A percentile compares a stretch with the other conserved stretches of the same genome.
phyloP scores from a whole-genome alignment of 2,797 vertebrate species.

The Pipistrellus nathusii region DNA sequence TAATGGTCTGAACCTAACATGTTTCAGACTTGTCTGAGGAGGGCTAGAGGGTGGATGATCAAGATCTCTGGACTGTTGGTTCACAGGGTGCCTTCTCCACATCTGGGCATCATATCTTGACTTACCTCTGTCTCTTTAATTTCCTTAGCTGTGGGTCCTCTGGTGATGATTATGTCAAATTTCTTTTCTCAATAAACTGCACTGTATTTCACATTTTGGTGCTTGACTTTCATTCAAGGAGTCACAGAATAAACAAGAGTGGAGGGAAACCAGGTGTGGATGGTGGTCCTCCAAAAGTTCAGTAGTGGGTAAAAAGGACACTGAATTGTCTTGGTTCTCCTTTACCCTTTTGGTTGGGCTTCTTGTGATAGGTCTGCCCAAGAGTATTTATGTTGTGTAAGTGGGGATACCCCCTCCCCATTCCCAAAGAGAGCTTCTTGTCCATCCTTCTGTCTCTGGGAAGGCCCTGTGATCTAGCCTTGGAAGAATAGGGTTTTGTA shows the following conservation, averaged over 20 bases:
- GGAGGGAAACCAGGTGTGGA: background rate
- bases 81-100: background rate
- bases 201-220: slow-evolving; percentile 27
- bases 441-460: no score
- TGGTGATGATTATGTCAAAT: background rate
- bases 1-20: background rate
- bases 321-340: background rate
- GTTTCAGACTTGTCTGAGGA: background rate
- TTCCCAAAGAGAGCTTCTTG: background rate
- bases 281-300: background rate
- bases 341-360: background rate
- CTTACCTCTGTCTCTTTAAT: background rate
- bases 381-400: background rate
- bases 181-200: slow-evolving; percentile 73
- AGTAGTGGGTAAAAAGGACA: background rate
- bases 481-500: background rate
- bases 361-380: background rate
- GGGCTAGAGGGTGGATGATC: background rate
- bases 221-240: slow-evolving; percentile 51
- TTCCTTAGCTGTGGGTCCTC: background rate
- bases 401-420: background rate
- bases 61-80: background rate
- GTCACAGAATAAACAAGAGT: background rate
- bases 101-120: background rate
- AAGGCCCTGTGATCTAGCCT: background rate